Evolutionary conservation across 1,140 invertebrate genomes (phyloP), one percentile per base, ranked within the genome.

Genomic region (Camponotus pennsylvanicus): DNA sequence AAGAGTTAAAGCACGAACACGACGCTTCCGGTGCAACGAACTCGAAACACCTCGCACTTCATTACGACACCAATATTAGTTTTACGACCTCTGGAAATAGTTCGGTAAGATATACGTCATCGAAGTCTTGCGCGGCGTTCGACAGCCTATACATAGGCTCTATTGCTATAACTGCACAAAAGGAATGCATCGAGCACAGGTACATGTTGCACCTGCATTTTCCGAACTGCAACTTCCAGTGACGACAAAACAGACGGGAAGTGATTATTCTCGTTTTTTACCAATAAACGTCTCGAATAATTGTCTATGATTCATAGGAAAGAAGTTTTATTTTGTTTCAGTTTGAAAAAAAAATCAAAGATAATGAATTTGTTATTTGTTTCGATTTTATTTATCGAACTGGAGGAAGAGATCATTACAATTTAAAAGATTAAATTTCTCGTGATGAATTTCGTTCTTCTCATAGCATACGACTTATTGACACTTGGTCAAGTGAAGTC

Each of bases 401-500:
- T 2, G 18, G 5, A 13, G 13, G 27, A 67, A 88, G 78, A 21
- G 32, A 61, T 1, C n/a, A 32, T 40, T 18, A 37, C 6, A 3
- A 69, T 67, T 13, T 37, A 87, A 27, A 27, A 89, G 49, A 61
- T 80, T 85, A 49, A 64, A 55, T 61, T 15, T 59, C 78, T 69
- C 52, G 15, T 21, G 67, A 37, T 59, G 64, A 45, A 89, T 89
- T 91, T 88, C 64, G 86, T 79, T 91, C 84, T 78, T 63, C 84
- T 49, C 79, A 45, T 37, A 63, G 82, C 73, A 34, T 63, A 55
- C 59, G 89, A 91, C 92, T 91, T 93, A 93, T 93, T 94, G 93
- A 93, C 93, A 93, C 93, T 92, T 91, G 93, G 93, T 93, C 93
- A 94, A 94, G 92, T 93, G 93, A 93, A 92, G 92, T 94, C 92